Percentiles rank a stretch among this genome's conserved stretches.
Evolutionary conservation across 1,140 invertebrate species (phyloP).

Genomic region (Heliconius melpomene): DNA sequence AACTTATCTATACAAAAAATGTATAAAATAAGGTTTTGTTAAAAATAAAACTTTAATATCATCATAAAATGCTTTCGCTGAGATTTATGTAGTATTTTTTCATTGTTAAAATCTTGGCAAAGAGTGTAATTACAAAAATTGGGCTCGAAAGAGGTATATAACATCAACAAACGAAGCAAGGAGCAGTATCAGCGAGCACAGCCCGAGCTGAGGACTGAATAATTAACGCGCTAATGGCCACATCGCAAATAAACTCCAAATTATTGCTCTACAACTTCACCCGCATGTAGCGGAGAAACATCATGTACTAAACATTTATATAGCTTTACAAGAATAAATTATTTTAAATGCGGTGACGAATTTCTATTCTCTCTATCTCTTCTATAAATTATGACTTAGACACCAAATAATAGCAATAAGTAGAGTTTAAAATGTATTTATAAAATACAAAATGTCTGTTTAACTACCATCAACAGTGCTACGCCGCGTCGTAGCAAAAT

Average conservation of each 20-base stretch:
- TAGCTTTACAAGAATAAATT: constrained; percentile 37
- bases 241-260: constrained; percentile 75
- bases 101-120: background rate
- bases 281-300: constrained; percentile 37
- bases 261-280: constrained; percentile 58
- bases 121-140: background rate
- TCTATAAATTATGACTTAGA: background rate
- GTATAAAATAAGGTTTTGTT: background rate
- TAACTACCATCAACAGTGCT: background rate
- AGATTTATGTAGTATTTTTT: background rate
- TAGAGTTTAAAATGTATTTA: background rate
- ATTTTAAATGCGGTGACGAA: constrained; percentile 28
- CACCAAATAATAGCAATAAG: background rate
- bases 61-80: no score
- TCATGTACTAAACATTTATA: constrained; percentile 39
- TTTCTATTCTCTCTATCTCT: background rate
- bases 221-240: constrained; percentile 77
- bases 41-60: no score
- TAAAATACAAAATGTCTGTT: background rate
- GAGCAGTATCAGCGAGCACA: constrained; percentile 54
- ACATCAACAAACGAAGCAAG: constrained; percentile 27
- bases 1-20: background rate
- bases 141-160: background rate
- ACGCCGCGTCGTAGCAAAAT: constrained; percentile 1
- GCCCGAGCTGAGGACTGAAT: constrained; percentile 59